These are phyloP conservation scores for Eunapius fragilis DNA, from an alignment of 37 sponge, comb jelly and placozoan species.

Conservation along the genomic window DNA sequence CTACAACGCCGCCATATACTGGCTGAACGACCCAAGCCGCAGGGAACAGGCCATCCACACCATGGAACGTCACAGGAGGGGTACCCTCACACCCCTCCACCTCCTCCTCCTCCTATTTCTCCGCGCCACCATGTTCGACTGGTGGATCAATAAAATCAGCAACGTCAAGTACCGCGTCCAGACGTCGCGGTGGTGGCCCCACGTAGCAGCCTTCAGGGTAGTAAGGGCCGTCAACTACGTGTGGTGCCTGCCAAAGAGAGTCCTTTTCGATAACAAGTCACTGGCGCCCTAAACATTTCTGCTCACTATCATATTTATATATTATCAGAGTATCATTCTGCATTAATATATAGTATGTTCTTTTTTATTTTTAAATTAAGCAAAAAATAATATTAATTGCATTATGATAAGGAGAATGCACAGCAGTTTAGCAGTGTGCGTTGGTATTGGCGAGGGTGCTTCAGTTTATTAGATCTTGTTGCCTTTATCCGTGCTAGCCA, in stretches of 20 bases:
- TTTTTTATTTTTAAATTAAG: too few species aligned
- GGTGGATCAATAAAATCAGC: slow-evolving; percentile 53
- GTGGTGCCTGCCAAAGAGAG: slow-evolving; percentile 71
- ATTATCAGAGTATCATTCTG: too few species aligned
- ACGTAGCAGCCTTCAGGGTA: slow-evolving; percentile 16
- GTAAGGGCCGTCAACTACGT: slow-evolving; percentile 42
- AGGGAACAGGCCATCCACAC: slow-evolving; percentile 49
- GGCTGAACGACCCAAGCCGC: slow-evolving; percentile 70
- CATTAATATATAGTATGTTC: too few species aligned
- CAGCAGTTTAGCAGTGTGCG: too few species aligned
- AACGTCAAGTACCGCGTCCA: slow-evolving; percentile 77
- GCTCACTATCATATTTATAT: too few species aligned
- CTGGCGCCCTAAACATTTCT: not conserved
- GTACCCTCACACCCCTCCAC: slow-evolving; percentile 62
- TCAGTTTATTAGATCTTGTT: too few species aligned
- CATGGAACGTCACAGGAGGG: slow-evolving; percentile 56
- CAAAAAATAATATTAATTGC: too few species aligned
- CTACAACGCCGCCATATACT: slow-evolving; percentile 71
- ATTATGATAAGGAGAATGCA: too few species aligned
- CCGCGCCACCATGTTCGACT: slow-evolving; percentile 68
- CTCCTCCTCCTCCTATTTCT: slow-evolving; percentile 75
- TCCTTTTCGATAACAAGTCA: slow-evolving; percentile 48
- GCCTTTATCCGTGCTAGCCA: too few species aligned
- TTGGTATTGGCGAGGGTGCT: too few species aligned
- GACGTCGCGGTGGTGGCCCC: slow-evolving; percentile 57